Evolutionary conservation across 2,797 vertebrate genomes (phyloP).

Genomic region (Melanotaenia maccullochi): DNA sequence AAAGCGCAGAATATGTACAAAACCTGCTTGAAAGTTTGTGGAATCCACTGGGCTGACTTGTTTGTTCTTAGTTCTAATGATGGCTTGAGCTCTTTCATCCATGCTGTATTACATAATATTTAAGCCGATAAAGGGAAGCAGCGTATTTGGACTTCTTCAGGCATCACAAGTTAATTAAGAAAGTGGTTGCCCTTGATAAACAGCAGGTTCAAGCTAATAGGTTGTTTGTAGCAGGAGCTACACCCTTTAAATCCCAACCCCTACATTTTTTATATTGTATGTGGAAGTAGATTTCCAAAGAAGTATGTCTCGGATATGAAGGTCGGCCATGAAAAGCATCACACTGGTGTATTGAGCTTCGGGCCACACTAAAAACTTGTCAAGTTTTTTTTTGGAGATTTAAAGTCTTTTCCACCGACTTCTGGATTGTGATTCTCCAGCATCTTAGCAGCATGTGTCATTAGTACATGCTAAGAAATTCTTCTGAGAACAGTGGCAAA

Average conservation of each 20-base stretch:
- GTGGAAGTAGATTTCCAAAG: not conserved
- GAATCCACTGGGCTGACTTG: not conserved
- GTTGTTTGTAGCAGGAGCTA: not conserved
- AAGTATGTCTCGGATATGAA: not conserved
- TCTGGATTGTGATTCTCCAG: not conserved
- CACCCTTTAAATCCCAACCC: not conserved
- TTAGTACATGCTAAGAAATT: not conserved
- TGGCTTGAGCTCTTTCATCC: not conserved
- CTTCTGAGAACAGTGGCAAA: not conserved
- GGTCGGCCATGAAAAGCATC: not conserved
- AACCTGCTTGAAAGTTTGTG: not conserved
- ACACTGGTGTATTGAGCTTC: not conserved
- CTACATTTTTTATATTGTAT: not conserved
- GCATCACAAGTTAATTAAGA: conserved; percentile 20
- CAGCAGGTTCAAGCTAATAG: not conserved
- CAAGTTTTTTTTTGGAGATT: conserved; percentile 7
- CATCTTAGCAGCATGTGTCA: not conserved
- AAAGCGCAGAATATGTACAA: not conserved
- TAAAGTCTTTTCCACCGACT: not conserved
- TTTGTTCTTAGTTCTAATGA: not conserved
- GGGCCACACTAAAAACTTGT: conserved; percentile 8
- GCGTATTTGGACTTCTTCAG: conserved; percentile 13
- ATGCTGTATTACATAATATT: not conserved
- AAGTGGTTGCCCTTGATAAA: conserved; percentile 1
- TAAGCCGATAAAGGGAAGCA: conserved; percentile 4